Evolutionary conservation across 92 coral and sea anemone species (phyloP).

Genomic region (Porites lobata): DNA sequence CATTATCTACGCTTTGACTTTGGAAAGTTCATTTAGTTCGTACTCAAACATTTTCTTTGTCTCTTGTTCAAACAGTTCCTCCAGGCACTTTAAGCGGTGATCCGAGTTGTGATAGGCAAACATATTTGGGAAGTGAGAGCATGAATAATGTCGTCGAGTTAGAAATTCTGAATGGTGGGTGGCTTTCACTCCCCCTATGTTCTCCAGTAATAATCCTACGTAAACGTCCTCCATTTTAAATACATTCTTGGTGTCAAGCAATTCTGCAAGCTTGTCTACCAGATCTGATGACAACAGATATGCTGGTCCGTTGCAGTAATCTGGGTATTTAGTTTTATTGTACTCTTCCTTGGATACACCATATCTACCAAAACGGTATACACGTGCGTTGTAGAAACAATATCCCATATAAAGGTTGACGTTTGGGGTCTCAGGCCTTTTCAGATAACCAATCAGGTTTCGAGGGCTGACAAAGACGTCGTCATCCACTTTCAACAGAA

Average conservation of each 20-base stretch:
- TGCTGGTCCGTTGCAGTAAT: conserved; percentile 65
- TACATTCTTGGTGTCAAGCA: conserved; percentile 43
- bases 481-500: conserved; percentile 62
- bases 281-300: conserved; percentile 54
- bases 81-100: background rate
- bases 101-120: background rate
- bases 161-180: background rate
- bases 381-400: conserved; percentile 10
- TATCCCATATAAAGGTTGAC: conserved; percentile 36
- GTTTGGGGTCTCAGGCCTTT: background rate
- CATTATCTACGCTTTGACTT: no score
- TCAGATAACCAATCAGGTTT: conserved; percentile 35
- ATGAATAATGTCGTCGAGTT: background rate
- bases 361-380: conserved; percentile 52
- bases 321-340: conserved; percentile 40
- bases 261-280: conserved; percentile 8
- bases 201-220: conserved; percentile 8
- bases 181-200: conserved; percentile 2
- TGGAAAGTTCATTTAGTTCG: background rate
- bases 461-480: conserved; percentile 63
- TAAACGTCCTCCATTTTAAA: conserved; percentile 61
- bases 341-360: conserved; percentile 34
- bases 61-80: background rate
- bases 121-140: background rate
- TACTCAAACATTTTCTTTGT: background rate